phyloP scores from a whole-genome alignment of 1,140 invertebrate genomes.

The Orchestia grillus region DNA sequence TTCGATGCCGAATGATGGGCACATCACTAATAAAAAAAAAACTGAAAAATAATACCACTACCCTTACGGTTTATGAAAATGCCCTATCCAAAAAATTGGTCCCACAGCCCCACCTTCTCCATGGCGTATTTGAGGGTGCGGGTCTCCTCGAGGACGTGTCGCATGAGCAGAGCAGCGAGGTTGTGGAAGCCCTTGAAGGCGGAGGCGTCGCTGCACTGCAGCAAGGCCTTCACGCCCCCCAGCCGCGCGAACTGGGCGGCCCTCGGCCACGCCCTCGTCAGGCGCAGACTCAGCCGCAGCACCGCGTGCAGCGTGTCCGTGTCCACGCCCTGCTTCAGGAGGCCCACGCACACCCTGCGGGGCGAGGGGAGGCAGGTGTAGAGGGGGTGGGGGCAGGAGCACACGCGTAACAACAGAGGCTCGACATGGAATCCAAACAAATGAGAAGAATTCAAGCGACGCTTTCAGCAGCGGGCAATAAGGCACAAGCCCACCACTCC shows the following conservation, averaged over 20 bases:
- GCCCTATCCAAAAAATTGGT: no score
- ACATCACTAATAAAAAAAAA: no score
- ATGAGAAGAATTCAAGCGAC: no score
- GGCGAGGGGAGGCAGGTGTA: neutral
- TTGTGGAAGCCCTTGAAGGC: constrained; percentile 84
- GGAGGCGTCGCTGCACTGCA: constrained; percentile 81
- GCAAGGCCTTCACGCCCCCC: constrained; percentile 81
- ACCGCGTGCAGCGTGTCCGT: constrained; percentile 85
- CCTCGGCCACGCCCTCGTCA: constrained; percentile 83
- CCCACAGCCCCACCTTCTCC: constrained; percentile 77
- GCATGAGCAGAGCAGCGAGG: constrained; percentile 84
- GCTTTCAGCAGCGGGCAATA: no score
- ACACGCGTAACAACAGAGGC: no score
- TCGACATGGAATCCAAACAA: no score
- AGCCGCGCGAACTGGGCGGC: constrained; percentile 82
- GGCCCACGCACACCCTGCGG: constrained; percentile 77
- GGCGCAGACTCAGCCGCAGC: constrained; percentile 80
- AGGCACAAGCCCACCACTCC: no score
- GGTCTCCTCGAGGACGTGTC: constrained; percentile 87
- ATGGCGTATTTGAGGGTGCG: constrained; percentile 82
- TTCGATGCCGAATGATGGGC: no score
- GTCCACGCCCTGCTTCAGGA: constrained; percentile 83
- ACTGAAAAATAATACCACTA: no score
- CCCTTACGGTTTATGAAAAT: no score
- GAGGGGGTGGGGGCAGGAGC: no score